phyloP scores from a whole-genome alignment of 2,888 invertebrate genomes.

The Belgica antarctica region DNA sequence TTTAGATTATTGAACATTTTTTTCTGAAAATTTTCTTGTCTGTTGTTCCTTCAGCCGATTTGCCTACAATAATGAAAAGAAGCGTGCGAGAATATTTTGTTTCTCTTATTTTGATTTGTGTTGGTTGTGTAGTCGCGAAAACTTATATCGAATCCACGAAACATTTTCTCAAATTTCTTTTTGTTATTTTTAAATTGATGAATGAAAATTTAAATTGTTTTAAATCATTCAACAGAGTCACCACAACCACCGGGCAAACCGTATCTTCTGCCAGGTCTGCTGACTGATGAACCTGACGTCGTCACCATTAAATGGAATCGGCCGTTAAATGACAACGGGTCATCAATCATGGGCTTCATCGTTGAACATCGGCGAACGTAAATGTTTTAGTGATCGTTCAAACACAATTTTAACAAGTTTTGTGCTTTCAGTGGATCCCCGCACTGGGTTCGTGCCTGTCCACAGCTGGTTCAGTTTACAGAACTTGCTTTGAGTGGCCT shows the following conservation, averaged over 20 bases:
- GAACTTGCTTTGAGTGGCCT: constrained; percentile 78
- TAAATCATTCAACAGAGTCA: constrained; percentile 63
- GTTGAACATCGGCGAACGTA: constrained; percentile 69
- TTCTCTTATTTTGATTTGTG: constrained; percentile 23
- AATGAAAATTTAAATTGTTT: too few species aligned
- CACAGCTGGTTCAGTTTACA: constrained; percentile 67
- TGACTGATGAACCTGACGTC: constrained; percentile 71
- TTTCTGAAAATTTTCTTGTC: constrained; percentile 12
- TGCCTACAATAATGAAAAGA: constrained; percentile 5
- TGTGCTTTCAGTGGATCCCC: constrained; percentile 60
- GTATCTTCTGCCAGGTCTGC: constrained; percentile 68
- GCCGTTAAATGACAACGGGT: constrained; percentile 80
- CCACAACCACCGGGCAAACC: constrained; percentile 82
- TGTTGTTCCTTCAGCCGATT: constrained; percentile 11
- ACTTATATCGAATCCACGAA: background rate
- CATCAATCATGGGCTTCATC: constrained; percentile 77
- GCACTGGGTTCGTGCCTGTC: constrained; percentile 79
- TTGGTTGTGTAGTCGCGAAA: too few species aligned
- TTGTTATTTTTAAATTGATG: background rate
- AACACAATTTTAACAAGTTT: constrained; percentile 1
- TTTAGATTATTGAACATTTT: constrained; percentile 41
- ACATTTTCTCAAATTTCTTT: background rate
- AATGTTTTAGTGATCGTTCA: background rate
- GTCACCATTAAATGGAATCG: constrained; percentile 80
- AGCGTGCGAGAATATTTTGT: constrained; percentile 17